Percentiles rank a stretch among this genome's conserved stretches.
phyloP scores from a whole-genome alignment of 2,113 vertebrate species.

The Coturnix japonica region DNA sequence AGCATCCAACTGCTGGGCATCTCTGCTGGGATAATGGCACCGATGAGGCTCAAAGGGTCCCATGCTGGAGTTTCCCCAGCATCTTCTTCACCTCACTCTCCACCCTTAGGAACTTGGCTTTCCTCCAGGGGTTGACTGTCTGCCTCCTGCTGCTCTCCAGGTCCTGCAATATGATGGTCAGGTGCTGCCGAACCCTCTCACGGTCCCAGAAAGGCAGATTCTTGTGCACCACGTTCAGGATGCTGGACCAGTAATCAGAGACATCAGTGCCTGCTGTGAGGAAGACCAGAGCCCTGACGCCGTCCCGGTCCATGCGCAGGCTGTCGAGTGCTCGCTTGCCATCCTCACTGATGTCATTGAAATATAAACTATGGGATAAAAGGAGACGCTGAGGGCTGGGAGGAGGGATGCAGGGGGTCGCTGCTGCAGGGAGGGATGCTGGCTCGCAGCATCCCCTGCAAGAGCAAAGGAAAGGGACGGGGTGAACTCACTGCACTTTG shows the following conservation, averaged over 20 bases:
- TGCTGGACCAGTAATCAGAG: conserved; percentile 89
- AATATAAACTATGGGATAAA: conserved; percentile 84
- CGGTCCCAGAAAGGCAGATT: conserved; percentile 90
- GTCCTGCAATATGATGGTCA: conserved; percentile 87
- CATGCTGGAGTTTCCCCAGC: conserved; percentile 63
- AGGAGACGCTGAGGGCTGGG: background rate
- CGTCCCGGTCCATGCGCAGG: conserved; percentile 64
- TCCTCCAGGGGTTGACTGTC: conserved; percentile 88
- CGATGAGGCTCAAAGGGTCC: background rate
- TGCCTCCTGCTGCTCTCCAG: conserved; percentile 88
- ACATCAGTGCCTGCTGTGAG: conserved; percentile 88
- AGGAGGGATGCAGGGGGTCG: background rate
- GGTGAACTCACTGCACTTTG: conserved; percentile 84
- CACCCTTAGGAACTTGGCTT: conserved; percentile 87
- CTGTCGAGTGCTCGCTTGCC: conserved; percentile 85
- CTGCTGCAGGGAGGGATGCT: conserved; percentile 35
- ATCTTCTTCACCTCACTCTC: conserved; percentile 85
- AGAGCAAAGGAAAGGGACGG: accelerated
- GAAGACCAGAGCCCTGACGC: conserved; percentile 86
- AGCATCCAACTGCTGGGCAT: background rate
- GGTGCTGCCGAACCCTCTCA: conserved; percentile 82
- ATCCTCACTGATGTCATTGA: conserved; percentile 91
- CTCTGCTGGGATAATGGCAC: accelerated
- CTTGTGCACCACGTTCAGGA: conserved; percentile 85
- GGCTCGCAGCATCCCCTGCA: accelerated